These are phyloP conservation scores for Platichthys flesus DNA, from an alignment of 2,113 vertebrate species.

Conservation along the genomic window DNA sequence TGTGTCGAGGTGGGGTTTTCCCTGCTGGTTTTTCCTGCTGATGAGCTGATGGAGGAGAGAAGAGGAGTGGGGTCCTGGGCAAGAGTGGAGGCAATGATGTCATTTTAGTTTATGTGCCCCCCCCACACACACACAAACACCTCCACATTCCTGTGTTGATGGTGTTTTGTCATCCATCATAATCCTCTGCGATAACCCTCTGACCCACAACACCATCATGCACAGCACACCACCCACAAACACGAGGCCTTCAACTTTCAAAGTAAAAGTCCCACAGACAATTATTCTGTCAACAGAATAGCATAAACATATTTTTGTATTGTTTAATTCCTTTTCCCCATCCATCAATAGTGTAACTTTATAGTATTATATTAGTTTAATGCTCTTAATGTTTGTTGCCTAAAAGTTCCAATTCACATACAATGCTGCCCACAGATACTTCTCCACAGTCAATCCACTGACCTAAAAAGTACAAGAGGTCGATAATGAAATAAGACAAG, in stretches of 20 bases:
- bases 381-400: too few relatives aligned
- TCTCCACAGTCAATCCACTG: too few relatives aligned
- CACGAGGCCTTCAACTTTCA: slow-evolving; percentile 51
- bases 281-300: not conserved
- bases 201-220: slow-evolving; percentile 32
- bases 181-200: slow-evolving; percentile 37
- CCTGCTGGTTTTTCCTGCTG: slow-evolving; percentile 44
- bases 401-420: too few relatives aligned
- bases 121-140: not conserved
- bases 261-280: slow-evolving; percentile 44
- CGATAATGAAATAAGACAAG: too few relatives aligned
- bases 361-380: too few relatives aligned
- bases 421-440: too few relatives aligned
- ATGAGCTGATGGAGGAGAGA: slow-evolving; percentile 34
- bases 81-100: slow-evolving; percentile 67
- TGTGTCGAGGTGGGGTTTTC: slow-evolving; percentile 53
- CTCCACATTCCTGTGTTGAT: not conserved
- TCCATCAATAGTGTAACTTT: too few relatives aligned
- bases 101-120: slow-evolving; percentile 62
- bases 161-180: slow-evolving; percentile 34
- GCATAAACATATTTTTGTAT: not conserved
- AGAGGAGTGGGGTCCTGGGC: slow-evolving; percentile 11
- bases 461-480: too few relatives aligned
- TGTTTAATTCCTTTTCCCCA: too few relatives aligned
- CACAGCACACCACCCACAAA: slow-evolving; percentile 2